phyloP scores from a whole-genome alignment of 2,888 invertebrate species.

The Drosophila nigritarsus region DNA sequence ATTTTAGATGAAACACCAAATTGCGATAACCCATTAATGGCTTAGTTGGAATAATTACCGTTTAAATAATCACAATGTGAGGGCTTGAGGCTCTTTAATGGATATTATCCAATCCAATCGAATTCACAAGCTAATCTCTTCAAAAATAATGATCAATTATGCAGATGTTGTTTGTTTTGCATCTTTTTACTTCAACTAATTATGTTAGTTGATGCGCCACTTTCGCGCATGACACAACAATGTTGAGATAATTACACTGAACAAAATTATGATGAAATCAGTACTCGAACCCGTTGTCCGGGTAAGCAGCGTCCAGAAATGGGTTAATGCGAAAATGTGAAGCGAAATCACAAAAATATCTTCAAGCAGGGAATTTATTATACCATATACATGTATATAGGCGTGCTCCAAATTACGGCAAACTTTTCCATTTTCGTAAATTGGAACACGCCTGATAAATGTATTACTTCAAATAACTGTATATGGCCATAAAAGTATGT shows the following conservation, averaged over 20 bases:
- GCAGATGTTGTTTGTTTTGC: neutral
- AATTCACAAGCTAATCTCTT: neutral
- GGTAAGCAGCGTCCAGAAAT: neutral
- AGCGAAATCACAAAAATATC: conserved; percentile 2
- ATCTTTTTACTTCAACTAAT: no score
- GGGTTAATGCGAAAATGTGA: neutral
- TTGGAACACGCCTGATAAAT: neutral
- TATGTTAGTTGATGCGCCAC: neutral
- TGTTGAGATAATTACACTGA: neutral
- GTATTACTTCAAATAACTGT: neutral
- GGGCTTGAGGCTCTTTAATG: neutral
- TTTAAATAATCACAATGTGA: neutral
- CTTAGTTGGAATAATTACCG: neutral
- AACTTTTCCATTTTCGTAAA: neutral
- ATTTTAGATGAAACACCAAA: neutral
- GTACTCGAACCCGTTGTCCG: neutral
- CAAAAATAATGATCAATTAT: neutral
- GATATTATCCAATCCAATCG: neutral
- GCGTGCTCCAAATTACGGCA: neutral
- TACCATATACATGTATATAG: neutral
- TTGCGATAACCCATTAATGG: neutral
- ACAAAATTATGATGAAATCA: neutral
- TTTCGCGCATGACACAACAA: neutral
- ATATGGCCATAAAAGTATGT: neutral
- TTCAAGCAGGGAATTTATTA: neutral